Evolutionary conservation across 2,888 invertebrate genomes (phyloP), one percentile per base, ranked within the genome.

Genomic region (Allacma fusca): DNA sequence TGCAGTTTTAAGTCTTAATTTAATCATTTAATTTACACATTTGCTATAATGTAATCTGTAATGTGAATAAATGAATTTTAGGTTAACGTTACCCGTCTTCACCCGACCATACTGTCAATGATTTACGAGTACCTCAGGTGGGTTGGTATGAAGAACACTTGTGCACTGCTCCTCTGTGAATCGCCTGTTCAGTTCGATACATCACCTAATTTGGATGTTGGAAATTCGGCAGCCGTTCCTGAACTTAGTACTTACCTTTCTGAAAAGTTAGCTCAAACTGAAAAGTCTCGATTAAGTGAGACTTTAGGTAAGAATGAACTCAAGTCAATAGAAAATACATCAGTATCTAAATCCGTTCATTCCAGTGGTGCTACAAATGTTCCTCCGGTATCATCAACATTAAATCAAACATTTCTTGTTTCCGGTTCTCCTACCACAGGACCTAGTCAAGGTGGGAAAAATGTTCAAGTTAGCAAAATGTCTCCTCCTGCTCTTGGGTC

Each of bases 81-180:
- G 82, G 59, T 81, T 1, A 28, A 76, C 57, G 75, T 78, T 12
- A 78, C 82, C 1, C 75, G 81, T 26, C 80, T 79, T 1, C 77
- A 82, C 64, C 69, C 73, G 57, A 62, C 64, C 43, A 78, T 82
- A 28, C 57, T 83, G 29, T 73, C 79, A 0, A 43, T 69, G 26
- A 81, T 83, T 50, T 82, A 81, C 68, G 83, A 83, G 64, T 83
- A 83, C 64, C 76, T 83, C n/a, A 80, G 81, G n/a, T 83, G 83
- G 83, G 73, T 81, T 23, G 83, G 83, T 19, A 80, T 83, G 83
- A 82, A 81, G 40, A 78, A 81, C 67, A 81, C 82, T 1, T 80
- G 79, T 57, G 78, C 78, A 2, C 65, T 81, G 1, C 79, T 83
- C 12, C 65, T 83, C 0, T 79, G 80, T 34, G 83, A 83, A 64